phyloP scores from a whole-genome alignment of 2,113 vertebrate species.

The Megaceryle torquata region DNA sequence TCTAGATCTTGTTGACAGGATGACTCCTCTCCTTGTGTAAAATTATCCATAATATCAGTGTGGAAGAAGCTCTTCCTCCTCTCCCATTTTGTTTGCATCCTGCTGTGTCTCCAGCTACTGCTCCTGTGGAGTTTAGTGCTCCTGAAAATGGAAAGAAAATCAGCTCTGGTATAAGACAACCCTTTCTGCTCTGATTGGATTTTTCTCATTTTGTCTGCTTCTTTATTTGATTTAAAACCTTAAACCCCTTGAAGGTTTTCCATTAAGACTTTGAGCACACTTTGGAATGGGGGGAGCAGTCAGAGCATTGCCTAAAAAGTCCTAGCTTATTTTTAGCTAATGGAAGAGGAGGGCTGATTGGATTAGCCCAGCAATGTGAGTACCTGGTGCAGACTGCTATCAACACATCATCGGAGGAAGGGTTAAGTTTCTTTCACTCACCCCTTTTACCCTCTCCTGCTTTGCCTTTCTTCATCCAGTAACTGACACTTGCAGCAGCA shows the following conservation, averaged over 20 bases:
- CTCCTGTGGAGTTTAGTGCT: background rate
- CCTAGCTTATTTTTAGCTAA: slow-evolving; percentile 29
- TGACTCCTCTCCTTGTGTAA: background rate
- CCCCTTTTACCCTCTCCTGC: background rate
- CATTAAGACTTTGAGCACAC: slow-evolving; percentile 20
- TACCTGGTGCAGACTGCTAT: background rate
- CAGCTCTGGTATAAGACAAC: background rate
- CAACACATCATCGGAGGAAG: background rate
- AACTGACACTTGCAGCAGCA: slow-evolving; percentile 2
- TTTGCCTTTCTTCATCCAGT: slow-evolving; percentile 5
- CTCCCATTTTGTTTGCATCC: background rate
- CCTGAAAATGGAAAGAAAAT: background rate
- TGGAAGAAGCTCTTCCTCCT: background rate
- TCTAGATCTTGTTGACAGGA: background rate
- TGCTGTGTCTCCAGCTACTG: background rate
- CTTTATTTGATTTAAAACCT: slow-evolving; percentile 50
- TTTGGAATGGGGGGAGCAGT: background rate
- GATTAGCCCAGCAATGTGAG: background rate
- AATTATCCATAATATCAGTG: background rate
- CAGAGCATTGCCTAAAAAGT: background rate
- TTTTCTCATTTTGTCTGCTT: background rate
- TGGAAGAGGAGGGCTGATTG: background rate
- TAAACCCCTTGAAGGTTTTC: slow-evolving; percentile 18
- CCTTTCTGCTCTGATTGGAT: slow-evolving; percentile 38
- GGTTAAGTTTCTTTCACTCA: background rate